These are phyloP conservation scores for Hystrix brachyura DNA, from an alignment of 2,113 vertebrate species.

Conservation along the genomic window DNA sequence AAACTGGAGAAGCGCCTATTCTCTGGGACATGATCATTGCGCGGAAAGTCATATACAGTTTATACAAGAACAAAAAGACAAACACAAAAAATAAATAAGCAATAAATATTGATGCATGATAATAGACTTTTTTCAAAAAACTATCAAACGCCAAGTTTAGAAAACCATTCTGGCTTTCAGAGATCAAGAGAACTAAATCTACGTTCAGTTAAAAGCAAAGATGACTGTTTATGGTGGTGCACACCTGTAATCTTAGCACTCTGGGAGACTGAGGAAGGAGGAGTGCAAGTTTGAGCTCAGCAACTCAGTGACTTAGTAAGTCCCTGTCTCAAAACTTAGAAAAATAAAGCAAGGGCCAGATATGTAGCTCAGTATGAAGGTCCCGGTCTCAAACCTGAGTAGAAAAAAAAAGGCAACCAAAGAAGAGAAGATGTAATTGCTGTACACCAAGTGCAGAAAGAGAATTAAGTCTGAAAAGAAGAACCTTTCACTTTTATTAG, in stretches of 20 bases:
- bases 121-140: background rate
- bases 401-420: background rate
- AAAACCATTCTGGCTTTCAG: conserved; percentile 77
- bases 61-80: conserved; percentile 66
- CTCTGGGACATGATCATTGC: conserved; percentile 54
- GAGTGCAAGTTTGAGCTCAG: background rate
- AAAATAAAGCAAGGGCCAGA: background rate
- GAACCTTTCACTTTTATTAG: conserved; percentile 78
- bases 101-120: background rate
- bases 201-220: conserved; percentile 77
- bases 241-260: background rate
- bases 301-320: background rate
- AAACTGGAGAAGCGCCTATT: conserved; percentile 64
- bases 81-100: background rate
- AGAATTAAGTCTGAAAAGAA: conserved; percentile 51
- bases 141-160: conserved; percentile 58
- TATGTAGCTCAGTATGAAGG: background rate
- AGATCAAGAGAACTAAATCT: conserved; percentile 75
- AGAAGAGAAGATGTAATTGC: background rate
- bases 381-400: background rate
- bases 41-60: conserved; percentile 71
- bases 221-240: background rate
- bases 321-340: background rate
- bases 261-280: background rate
- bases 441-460: conserved; percentile 56